Percentiles rank a stretch among this genome's conserved stretches.
These are phyloP conservation scores for Morone saxatilis DNA, from an alignment of 2,113 vertebrate genomes.

Conservation along the genomic window DNA sequence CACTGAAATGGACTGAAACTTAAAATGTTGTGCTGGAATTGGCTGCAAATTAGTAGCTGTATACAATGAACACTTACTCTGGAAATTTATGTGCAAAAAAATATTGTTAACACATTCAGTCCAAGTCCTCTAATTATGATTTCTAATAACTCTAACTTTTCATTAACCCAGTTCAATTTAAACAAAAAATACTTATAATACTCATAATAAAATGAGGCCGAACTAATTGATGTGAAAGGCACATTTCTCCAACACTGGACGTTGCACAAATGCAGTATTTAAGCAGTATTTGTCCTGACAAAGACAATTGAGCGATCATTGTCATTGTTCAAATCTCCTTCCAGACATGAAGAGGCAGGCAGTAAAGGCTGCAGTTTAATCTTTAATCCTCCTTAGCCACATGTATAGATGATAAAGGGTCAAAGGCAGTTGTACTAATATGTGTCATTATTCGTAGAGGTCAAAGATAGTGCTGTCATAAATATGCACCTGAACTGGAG, in stretches of 20 bases:
- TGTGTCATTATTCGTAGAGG: not conserved
- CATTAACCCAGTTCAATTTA: not conserved
- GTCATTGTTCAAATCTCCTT: conserved; percentile 38
- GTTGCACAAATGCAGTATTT: not conserved
- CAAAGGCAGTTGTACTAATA: not conserved
- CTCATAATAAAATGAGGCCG: no score
- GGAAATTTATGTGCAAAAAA: no score
- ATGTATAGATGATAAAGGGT: conserved; percentile 20
- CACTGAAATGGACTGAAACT: no score
- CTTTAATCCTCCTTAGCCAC: conserved; percentile 62
- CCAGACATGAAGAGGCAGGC: conserved; percentile 30
- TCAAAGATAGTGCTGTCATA: not conserved
- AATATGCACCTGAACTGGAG: not conserved
- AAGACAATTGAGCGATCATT: conserved; percentile 25
- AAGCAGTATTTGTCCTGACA: not conserved
- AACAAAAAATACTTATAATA: not conserved
- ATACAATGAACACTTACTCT: no score
- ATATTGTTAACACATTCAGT: not conserved
- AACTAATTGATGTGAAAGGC: not conserved
- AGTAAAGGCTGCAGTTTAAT: conserved; percentile 53
- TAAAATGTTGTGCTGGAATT: no score
- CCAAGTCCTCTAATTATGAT: no score
- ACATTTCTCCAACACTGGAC: not conserved
- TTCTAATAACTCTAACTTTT: not conserved
- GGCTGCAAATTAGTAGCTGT: no score